Percentiles rank a stretch among this genome's conserved stretches.
Evolutionary conservation across 2,113 vertebrate species (phyloP).

Genomic region (Tichodroma muraria): DNA sequence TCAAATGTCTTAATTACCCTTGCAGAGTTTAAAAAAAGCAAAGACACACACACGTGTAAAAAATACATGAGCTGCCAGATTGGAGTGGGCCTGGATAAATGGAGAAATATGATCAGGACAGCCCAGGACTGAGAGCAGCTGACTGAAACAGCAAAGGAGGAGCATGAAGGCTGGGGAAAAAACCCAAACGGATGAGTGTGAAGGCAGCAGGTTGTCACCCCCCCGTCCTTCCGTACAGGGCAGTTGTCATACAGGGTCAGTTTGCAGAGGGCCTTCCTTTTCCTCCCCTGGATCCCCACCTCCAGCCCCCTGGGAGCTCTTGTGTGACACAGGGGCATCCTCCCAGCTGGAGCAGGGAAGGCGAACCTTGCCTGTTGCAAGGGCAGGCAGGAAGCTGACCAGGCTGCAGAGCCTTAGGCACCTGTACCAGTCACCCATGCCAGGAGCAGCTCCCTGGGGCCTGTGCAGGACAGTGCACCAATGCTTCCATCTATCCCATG

Average conservation of each 20-base stretch:
- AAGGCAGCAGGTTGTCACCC: neutral
- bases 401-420: neutral
- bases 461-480: neutral
- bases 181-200: accelerated
- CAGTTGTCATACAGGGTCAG: neutral
- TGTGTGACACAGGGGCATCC: neutral
- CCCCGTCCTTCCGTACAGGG: neutral
- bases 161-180: neutral
- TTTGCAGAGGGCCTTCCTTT: neutral
- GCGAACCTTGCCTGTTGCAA: accelerated
- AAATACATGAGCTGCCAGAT: neutral
- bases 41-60: neutral
- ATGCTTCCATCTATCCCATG: accelerated
- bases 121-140: neutral
- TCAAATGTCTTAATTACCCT: neutral
- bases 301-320: neutral
- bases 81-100: neutral
- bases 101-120: neutral
- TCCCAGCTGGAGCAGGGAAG: neutral
- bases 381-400: neutral
- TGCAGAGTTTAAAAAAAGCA: neutral
- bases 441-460: neutral
- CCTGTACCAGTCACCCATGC: neutral
- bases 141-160: neutral
- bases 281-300: neutral